Conservation (phyloP, 1,140 invertebrate genomes). For the Acromyrmex charruanus region DNA sequence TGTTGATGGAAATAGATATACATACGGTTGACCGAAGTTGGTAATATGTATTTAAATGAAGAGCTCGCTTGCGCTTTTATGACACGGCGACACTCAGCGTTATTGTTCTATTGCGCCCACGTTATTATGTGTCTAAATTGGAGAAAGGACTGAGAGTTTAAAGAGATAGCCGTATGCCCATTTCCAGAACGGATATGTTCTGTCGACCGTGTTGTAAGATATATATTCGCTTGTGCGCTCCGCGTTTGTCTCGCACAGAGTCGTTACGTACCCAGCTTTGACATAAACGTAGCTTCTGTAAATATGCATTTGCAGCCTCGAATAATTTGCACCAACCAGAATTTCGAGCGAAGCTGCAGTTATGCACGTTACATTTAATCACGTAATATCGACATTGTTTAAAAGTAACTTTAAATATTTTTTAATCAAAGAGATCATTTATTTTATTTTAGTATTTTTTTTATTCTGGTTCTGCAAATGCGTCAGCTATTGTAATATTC, state of each 20-base stretch:
- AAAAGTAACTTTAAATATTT: background rate
- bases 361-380: background rate
- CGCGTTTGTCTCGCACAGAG: slow-evolving; percentile 15
- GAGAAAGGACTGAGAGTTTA: slow-evolving; percentile 33
- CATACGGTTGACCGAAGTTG: slow-evolving; percentile 1
- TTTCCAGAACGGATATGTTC: background rate
- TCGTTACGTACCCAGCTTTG: slow-evolving; percentile 35
- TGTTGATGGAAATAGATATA: background rate
- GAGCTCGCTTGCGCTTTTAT: background rate
- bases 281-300: slow-evolving; percentile 33
- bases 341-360: background rate
- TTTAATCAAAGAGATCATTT: background rate
- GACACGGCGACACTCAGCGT: background rate
- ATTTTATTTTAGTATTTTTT: slow-evolving; percentile 4
- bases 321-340: slow-evolving; percentile 9
- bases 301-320: slow-evolving; percentile 38
- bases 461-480: background rate
- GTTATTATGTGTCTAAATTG: slow-evolving; percentile 13
- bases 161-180: slow-evolving; percentile 24
- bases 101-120: slow-evolving; percentile 20
- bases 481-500: background rate
- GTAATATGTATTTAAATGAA: slow-evolving; percentile 50
- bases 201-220: background rate
- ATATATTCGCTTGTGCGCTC: slow-evolving; percentile 23
- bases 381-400: background rate